A percentile compares a stretch with the other conserved stretches of the same genome.
phyloP scores from a whole-genome alignment of 2,113 vertebrate species.

The Oreochromis spilurus region DNA sequence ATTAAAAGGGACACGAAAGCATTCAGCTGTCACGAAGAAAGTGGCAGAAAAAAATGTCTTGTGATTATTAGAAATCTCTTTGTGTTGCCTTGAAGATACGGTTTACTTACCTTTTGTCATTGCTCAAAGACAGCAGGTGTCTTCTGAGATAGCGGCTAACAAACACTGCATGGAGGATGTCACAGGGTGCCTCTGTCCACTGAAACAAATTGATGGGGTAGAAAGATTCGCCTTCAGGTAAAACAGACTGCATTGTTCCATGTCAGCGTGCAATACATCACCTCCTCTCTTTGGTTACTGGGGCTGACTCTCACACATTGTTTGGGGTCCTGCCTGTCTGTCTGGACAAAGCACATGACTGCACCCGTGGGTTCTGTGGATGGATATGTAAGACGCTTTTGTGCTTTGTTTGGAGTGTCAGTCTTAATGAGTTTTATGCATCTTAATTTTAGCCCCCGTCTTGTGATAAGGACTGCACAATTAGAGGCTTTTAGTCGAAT shows the following conservation, averaged over 20 bases:
- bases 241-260: constrained; percentile 62
- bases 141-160: constrained; percentile 33
- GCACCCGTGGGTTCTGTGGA: not conserved
- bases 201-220: constrained; percentile 57
- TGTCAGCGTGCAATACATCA: constrained; percentile 65
- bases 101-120: not conserved
- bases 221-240: constrained; percentile 60
- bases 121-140: constrained; percentile 30
- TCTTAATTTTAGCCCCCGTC: constrained; percentile 38
- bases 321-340: constrained; percentile 44
- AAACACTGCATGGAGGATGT: constrained; percentile 46
- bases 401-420: constrained; percentile 15
- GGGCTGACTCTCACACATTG: constrained; percentile 60
- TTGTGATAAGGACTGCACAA: constrained; percentile 24
- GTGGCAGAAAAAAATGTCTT: not conserved
- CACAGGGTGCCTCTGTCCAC: constrained; percentile 38
- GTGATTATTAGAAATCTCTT: not conserved
- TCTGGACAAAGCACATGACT: constrained; percentile 46
- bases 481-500: constrained; percentile 49
- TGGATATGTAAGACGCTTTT: constrained; percentile 40
- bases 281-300: constrained; percentile 51
- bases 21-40: not conserved
- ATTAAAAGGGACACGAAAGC: not conserved
- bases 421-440: constrained; percentile 32
- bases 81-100: not conserved